Evolutionary conservation across 2,113 vertebrate genomes (phyloP).

Genomic region (Hydrochoerus hydrochaeris): DNA sequence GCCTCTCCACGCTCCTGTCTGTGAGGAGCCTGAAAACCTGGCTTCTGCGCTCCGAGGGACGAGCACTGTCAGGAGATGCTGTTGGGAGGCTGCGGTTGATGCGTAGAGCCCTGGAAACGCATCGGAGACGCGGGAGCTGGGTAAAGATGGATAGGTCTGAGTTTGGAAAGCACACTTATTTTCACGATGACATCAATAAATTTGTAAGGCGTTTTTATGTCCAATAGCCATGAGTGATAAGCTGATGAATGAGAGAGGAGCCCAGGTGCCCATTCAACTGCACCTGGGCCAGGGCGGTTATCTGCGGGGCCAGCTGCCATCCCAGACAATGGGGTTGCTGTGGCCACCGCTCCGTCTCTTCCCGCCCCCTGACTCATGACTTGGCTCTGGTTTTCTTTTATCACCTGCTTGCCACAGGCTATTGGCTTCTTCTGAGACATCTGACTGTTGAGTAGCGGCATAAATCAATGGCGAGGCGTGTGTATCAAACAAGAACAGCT

Average conservation of each 20-base stretch:
- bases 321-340: neutral
- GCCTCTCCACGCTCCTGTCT: neutral
- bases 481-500: neutral
- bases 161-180: slow-evolving; percentile 10
- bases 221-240: neutral
- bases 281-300: neutral
- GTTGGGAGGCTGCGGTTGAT: neutral
- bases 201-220: neutral
- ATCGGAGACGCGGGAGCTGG: neutral
- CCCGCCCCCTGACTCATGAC: neutral
- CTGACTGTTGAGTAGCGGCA: neutral
- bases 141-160: neutral
- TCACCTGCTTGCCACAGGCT: neutral
- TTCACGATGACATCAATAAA: neutral
- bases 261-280: neutral
- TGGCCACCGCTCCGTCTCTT: neutral
- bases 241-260: neutral
- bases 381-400: neutral
- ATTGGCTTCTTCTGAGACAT: neutral
- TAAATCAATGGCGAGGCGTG: neutral
- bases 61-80: neutral
- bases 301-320: neutral
- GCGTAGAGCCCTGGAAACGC: fast-evolving
- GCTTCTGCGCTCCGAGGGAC: neutral
- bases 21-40: neutral